These are phyloP conservation scores for Petrocephalus zakoni DNA, from an alignment of 2,113 vertebrate genomes.

Conservation along the genomic window DNA sequence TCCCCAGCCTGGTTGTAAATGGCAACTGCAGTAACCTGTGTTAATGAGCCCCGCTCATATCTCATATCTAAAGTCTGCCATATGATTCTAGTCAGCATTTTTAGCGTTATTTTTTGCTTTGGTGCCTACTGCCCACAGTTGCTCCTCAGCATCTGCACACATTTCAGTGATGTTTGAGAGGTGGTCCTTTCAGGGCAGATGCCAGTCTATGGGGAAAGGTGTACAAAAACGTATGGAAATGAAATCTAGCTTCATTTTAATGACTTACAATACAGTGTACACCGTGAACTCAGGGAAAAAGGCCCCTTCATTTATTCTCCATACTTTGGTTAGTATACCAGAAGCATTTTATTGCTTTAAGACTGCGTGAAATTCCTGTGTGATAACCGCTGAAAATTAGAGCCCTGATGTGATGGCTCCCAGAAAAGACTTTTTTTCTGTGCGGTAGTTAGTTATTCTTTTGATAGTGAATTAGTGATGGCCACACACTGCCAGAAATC, in stretches of 20 bases:
- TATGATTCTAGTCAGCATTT: neutral
- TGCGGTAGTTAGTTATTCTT: neutral
- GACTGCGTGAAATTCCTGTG: neutral
- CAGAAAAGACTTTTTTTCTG: neutral
- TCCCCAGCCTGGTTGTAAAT: neutral
- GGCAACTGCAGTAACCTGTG: neutral
- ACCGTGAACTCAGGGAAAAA: neutral
- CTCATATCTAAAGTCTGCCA: neutral
- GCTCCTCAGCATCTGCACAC: neutral
- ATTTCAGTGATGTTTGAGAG: neutral
- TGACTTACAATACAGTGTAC: neutral
- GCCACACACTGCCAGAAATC: neutral
- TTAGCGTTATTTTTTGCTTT: neutral
- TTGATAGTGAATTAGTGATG: constrained; percentile 3
- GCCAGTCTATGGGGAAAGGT: neutral
- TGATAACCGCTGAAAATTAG: neutral
- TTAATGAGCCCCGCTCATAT: neutral
- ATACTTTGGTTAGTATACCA: neutral
- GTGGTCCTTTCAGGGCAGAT: neutral
- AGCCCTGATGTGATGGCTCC: neutral
- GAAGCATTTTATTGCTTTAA: neutral
- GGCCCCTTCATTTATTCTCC: neutral
- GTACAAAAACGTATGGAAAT: neutral
- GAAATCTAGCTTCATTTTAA: neutral
- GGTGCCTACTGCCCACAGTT: neutral